Base-by-base conservation (phyloP, 2,888 invertebrate genomes). In the Nematopogon swammerdamellus region DNA sequence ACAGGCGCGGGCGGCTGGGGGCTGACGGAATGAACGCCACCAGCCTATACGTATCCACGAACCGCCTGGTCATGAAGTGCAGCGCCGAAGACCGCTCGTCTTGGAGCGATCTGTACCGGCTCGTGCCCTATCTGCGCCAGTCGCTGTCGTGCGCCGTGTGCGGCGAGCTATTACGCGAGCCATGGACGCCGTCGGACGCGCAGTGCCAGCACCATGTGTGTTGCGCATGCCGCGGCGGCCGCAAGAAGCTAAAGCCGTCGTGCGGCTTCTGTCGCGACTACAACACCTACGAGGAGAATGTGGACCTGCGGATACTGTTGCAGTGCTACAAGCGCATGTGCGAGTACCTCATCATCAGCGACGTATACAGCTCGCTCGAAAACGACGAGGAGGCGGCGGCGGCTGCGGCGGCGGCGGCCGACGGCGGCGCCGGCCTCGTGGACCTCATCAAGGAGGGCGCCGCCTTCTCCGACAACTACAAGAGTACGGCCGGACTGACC, bases 121-220 rank as follows among this genome's bases (percentile, higher is more conserved):
- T 91, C 61, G 84, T 95, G 58, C 91, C 92, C 4, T 91, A 91
- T 73, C 81, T 95, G 63, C 84, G 94, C 51, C 92, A 92, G 68
- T 89, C 92, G 55, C 81, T 96, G 60, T 90, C 92, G 58, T 96
- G 96, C 74, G 91, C 90, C 50, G 94, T 95, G 50, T 96, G 96
- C 70, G 88, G 89, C 53, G 87, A 89, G 64, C 81, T 95, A 56
- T 71, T 95, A 50, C 86, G 87, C 57, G 89, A 91, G 63, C 95
- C 95, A 5, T 87, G 87, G 63, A 87, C 91, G 30, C 92, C 94
- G 16, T 83, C 84, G 18, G 86, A 85, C 59, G 85, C 86, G 3
- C 86, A 85, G 55, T 95, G 95, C 72, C 91, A 91, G 67, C 95
- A 96, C 72, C 91, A 92, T 72, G 90, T 95, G 42, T 95, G 95